Base-by-base conservation (phyloP, 2,888 invertebrate species). In the Cantharis rufa region DNA sequence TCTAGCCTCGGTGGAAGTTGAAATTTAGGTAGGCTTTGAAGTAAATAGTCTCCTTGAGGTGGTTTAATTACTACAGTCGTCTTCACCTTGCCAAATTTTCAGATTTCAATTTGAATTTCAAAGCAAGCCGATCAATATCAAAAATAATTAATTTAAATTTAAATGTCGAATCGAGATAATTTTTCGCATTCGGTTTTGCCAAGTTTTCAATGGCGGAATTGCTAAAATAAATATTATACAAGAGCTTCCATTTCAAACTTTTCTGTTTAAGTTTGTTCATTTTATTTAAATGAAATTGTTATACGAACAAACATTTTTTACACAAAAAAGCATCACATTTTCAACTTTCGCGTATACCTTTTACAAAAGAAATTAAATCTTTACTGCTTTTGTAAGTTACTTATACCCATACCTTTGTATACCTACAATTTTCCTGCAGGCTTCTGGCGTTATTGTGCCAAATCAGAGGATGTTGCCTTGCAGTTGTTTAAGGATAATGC, bases 1-100 rank as follows among this genome's bases (percentile, higher is more conserved):
- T 66, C 64, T 21, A 66, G 64, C 21, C 64, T 21, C 24, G 24
- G 15, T 71, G 62, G 74, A 74, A 77, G 71, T 63, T 71, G 71
- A 70, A 74, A 74, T 74, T 74, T 48, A 48, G 15, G 77, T 74
- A 74, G 74, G 74, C 74, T 77, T 77, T 77, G 77, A 70, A 74
- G 77, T 77, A 70, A 73, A 74, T 74, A 73, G 74, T 63, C 69
- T 74, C 74, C 77, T 48, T 61, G 64, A 66, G 74, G 75, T 69
- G 77, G 32, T 77, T 77, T 77, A 77, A 77, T 77, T 77, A 74
- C 70, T 66, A 62, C 69, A 63, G 69, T 68, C 64, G 28, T 62
- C 70, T 61, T 69, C 32, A 61, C 27, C 32, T 62, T 61, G 18
- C 21, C 18, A 63, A 21, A 18, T 70, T 70, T 72, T 62, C 62